Percentiles rank a stretch among this genome's conserved stretches.
phyloP scores from a whole-genome alignment of 2,888 invertebrate genomes.

The Pollenia amentaria region DNA sequence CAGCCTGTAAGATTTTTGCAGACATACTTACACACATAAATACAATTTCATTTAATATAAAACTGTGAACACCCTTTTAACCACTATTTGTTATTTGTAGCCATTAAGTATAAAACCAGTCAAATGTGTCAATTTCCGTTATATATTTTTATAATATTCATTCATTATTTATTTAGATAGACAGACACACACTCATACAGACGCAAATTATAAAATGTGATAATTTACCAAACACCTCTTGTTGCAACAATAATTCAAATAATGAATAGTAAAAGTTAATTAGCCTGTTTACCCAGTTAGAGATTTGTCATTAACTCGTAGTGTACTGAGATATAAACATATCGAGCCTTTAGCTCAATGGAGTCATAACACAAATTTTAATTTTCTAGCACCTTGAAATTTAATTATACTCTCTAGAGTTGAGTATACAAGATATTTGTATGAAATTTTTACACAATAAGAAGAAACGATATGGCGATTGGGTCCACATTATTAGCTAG shows the following conservation, averaged over 20 bases:
- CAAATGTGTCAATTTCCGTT: constrained; percentile 72
- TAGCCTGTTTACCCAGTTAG: constrained; percentile 20
- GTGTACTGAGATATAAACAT: background rate
- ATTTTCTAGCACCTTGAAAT: too few relatives aligned
- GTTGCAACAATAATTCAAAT: constrained; percentile 29
- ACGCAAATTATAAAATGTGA: constrained; percentile 22
- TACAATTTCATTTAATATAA: background rate
- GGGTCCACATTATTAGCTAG: too few relatives aligned
- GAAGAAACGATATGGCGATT: too few relatives aligned
- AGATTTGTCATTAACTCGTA: background rate
- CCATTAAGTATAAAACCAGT: constrained; percentile 65
- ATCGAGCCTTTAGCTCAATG: too few relatives aligned
- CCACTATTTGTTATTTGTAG: constrained; percentile 6
- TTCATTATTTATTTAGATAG: constrained; percentile 35
- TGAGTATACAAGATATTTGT: too few relatives aligned
- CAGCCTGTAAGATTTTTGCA: too few relatives aligned
- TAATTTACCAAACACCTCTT: constrained; percentile 13
- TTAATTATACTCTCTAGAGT: too few relatives aligned
- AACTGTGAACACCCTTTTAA: constrained; percentile 35
- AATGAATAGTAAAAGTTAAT: constrained; percentile 38
- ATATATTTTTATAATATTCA: constrained; percentile 55
- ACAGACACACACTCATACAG: background rate
- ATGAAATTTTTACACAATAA: too few relatives aligned
- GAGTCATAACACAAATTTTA: too few relatives aligned
- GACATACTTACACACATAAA: too few relatives aligned